Evolutionary conservation across 2,888 invertebrate genomes (phyloP), one percentile per base, ranked within the genome.

Genomic region (Amphipoea oculea): DNA sequence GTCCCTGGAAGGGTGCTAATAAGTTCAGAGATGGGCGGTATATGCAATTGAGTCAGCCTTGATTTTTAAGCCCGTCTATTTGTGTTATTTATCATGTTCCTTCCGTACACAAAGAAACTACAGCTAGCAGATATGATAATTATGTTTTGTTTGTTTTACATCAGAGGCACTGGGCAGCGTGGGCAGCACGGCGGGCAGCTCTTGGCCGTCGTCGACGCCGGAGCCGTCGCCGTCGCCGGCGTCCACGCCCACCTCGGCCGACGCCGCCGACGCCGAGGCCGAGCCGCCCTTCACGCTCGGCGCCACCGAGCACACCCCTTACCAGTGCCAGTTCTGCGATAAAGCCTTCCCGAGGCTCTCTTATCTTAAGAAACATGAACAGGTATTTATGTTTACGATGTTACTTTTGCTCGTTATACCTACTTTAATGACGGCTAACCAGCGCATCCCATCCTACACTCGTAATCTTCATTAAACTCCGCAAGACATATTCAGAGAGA

Each of bases 311-410:
- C 97, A 98, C 94, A 98, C 99, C 87, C 99, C 99, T 84, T 98
- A 99, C 97, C 98, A 98, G 93, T 99, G 99, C 96, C 98, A 98
- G 96, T 99, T 98, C 97, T 99, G 99, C 97, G 98, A 99, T 93
- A 98, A 99, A 95, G 98, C 99, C 88, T 99, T 99, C 96, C 98
- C 99, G 36, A 97, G 99, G 89, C 98, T 98, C 88, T 98, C 98
- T 86, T 98, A 98, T 94, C 97, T 99, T 90, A 99, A 99, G 96
- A 98, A 99, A 96, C 99, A 99, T 97, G 99, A 99, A 96, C 99
- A 99, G 98, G 99, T 99, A 95, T 65, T 63, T 78, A 85, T 54
- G 20, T 76, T 70, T 62, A 76, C 48, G 12, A 68, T n/a, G 17
- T 57, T 51, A 67, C 6, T 65, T 81, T 54, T 66, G 42, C 73